Evolutionary conservation across 2,888 invertebrate genomes (phyloP).

Genomic region (Pasiphila rectangulata): DNA sequence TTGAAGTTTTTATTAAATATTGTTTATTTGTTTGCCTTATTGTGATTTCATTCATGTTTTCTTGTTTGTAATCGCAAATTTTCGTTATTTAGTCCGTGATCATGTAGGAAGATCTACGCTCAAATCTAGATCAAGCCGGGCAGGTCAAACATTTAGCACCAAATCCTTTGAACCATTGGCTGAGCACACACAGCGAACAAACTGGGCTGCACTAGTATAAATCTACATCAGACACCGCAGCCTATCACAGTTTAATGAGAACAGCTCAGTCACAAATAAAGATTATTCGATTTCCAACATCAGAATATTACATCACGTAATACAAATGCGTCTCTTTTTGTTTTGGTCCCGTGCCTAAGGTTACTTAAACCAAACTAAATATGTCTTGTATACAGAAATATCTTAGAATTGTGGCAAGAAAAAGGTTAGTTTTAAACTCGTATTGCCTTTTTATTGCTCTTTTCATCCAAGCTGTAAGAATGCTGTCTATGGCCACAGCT

Average conservation of each 20-base stretch:
- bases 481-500: no score
- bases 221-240: conserved; percentile 10
- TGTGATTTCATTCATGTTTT: not conserved
- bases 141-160: conserved; percentile 1
- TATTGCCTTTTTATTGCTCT: no score
- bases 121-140: not conserved
- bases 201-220: conserved; percentile 3
- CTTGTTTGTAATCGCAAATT: not conserved
- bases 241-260: not conserved
- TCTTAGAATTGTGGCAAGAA: no score
- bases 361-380: no score
- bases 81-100: no score
- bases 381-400: no score
- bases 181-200: conserved; percentile 4
- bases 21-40: not conserved
- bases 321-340: no score
- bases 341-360: no score
- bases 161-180: conserved; percentile 8
- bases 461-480: no score
- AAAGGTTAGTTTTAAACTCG: no score
- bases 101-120: no score
- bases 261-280: not conserved
- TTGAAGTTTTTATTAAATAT: not conserved
- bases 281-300: not conserved
- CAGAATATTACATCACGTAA: no score